Evolutionary conservation across 2,888 invertebrate genomes (phyloP).

Genomic region (Hedychridium roseum): DNA sequence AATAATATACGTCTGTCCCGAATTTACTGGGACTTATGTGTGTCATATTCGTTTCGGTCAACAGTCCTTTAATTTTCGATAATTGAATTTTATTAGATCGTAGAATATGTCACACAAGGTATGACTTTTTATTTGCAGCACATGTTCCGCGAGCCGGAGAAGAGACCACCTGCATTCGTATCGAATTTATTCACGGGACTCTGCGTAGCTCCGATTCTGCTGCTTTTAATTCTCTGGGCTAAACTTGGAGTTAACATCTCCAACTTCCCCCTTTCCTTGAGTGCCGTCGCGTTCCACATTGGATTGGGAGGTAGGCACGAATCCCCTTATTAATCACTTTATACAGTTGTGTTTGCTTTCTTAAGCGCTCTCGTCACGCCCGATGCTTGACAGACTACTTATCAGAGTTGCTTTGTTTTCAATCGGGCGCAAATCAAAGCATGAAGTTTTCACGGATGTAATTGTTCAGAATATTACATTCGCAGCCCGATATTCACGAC

Average conservation of each 20-base stretch:
- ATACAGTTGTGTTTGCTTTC: not conserved
- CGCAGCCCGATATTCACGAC: slow-evolving; percentile 58
- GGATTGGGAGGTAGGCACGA: slow-evolving; percentile 78
- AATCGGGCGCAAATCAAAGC: slow-evolving; percentile 49
- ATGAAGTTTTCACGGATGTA: slow-evolving; percentile 57
- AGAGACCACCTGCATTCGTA: slow-evolving; percentile 85
- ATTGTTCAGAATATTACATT: slow-evolving; percentile 35
- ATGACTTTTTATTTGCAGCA: slow-evolving; percentile 67
- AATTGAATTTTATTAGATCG: slow-evolving; percentile 1
- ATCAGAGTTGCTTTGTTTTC: slow-evolving; percentile 42
- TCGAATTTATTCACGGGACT: slow-evolving; percentile 91
- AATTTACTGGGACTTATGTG: slow-evolving; percentile 5
- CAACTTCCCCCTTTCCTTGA: slow-evolving; percentile 79
- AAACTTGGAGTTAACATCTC: slow-evolving; percentile 86
- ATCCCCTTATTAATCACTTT: slow-evolving; percentile 15
- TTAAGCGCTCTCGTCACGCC: slow-evolving; percentile 25
- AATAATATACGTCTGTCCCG: not conserved
- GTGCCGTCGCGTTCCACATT: slow-evolving; percentile 88
- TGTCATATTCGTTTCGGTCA: not conserved
- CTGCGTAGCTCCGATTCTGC: slow-evolving; percentile 81
- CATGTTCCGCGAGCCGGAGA: slow-evolving; percentile 90
- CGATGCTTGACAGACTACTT: slow-evolving; percentile 47
- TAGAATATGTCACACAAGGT: slow-evolving; percentile 2
- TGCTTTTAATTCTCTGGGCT: slow-evolving; percentile 86
- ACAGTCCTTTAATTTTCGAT: slow-evolving; percentile 14